Conservation (phyloP, 2,888 invertebrate genomes). For the Drosophila anomalata region DNA sequence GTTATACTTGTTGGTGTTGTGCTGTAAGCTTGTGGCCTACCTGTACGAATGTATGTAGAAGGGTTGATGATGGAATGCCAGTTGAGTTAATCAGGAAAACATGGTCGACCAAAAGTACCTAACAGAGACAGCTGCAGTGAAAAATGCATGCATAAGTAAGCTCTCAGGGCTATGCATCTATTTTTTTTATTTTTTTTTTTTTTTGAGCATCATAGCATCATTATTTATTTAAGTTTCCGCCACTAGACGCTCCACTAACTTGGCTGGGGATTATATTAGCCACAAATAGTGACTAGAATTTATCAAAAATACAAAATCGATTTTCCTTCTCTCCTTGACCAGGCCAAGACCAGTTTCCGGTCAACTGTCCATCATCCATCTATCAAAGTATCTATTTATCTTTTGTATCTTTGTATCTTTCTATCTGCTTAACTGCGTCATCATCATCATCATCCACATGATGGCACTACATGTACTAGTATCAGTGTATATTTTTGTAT, state of each 20-base stretch:
- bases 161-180: conserved; percentile 19
- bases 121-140: conserved; percentile 1
- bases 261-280: not conserved
- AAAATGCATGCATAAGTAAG: conserved; percentile 28
- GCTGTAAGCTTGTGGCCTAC: conserved; percentile 54
- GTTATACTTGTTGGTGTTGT: conserved; percentile 9
- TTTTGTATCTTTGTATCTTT: conserved; percentile 54
- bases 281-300: not conserved
- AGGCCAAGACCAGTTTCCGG: conserved; percentile 6
- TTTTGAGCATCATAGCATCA: too few relatives aligned
- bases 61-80: conserved; percentile 46
- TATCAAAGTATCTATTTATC: conserved; percentile 61
- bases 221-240: too few relatives aligned
- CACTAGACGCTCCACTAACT: not conserved
- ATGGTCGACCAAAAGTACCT: conserved; percentile 30
- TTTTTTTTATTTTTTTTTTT: conserved; percentile 9
- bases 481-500: conserved; percentile 1
- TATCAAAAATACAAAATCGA: conserved; percentile 8
- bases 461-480: conserved; percentile 37
- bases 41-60: conserved; percentile 2
- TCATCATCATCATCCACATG: conserved; percentile 35
- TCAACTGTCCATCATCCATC: conserved; percentile 43
- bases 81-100: conserved; percentile 48
- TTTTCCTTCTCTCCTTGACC: not conserved
- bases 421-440: conserved; percentile 55